phyloP scores from a whole-genome alignment of 2,888 invertebrate species.

The Eurois occulta region DNA sequence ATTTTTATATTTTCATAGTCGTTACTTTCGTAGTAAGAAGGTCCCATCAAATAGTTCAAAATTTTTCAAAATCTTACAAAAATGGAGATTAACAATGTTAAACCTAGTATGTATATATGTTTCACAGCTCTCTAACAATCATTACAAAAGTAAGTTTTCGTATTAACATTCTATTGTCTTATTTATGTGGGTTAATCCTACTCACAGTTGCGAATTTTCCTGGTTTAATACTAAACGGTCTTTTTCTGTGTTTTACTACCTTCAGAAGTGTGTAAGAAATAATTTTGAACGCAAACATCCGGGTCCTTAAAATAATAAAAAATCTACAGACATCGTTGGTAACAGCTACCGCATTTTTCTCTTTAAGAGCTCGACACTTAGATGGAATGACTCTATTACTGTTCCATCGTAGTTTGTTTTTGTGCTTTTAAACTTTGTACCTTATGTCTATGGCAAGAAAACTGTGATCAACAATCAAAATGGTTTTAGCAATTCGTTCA shows the following conservation, averaged over 20 bases:
- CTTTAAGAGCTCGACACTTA: slow-evolving; percentile 37
- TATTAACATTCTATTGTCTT: too few relatives aligned
- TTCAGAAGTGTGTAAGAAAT: slow-evolving; percentile 1
- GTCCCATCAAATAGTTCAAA: too few relatives aligned
- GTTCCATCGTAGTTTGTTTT: slow-evolving; percentile 22
- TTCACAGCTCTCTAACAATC: too few relatives aligned
- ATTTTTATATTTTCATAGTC: too few relatives aligned
- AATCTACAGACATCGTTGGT: slow-evolving; percentile 29
- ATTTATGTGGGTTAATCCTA: neutral
- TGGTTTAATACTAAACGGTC: neutral
- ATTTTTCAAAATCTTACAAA: too few relatives aligned
- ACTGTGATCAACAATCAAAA: neutral
- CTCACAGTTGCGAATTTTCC: neutral
- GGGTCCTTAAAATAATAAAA: slow-evolving; percentile 32
- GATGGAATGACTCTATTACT: slow-evolving; percentile 25
- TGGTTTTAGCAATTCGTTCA: slow-evolving; percentile 1
- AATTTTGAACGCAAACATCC: slow-evolving; percentile 6
- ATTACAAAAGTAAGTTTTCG: too few relatives aligned
- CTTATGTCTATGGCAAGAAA: neutral
- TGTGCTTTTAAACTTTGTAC: slow-evolving; percentile 5
- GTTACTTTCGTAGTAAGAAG: too few relatives aligned
- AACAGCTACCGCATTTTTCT: slow-evolving; percentile 47
- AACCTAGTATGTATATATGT: too few relatives aligned
- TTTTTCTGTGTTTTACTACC: neutral
- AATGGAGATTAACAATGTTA: too few relatives aligned